Percentiles rank a stretch among this genome's conserved stretches.
Conservation (phyloP, 2,797 vertebrate species). For the Spheniscus humboldti region DNA sequence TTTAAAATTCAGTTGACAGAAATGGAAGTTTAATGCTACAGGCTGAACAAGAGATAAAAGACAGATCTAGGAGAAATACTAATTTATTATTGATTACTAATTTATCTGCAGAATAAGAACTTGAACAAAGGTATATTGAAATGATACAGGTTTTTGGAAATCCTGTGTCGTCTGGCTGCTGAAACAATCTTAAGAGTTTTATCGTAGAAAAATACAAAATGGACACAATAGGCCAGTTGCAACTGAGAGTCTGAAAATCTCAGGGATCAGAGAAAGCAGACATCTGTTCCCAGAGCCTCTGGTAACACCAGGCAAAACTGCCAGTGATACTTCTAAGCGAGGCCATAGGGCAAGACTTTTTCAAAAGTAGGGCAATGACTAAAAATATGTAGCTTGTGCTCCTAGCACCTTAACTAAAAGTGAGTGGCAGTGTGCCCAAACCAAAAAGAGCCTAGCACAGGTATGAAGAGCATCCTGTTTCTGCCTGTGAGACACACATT, state of each 20-base stretch:
- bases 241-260: background rate
- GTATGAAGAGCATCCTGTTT: background rate
- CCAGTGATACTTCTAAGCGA: background rate
- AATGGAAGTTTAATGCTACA: background rate
- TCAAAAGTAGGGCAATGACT: background rate
- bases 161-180: background rate
- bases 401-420: background rate
- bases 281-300: background rate
- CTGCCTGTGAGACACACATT: rapidly evolving
- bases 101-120: background rate
- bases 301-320: background rate
- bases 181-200: background rate
- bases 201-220: background rate
- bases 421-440: background rate
- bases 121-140: background rate
- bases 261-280: background rate
- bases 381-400: background rate
- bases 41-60: background rate
- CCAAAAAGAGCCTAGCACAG: background rate
- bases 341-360: background rate
- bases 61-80: background rate
- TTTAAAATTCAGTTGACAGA: background rate
- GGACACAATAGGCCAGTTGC: background rate
- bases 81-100: background rate
- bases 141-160: background rate